Evolutionary conservation across 2,113 vertebrate species (phyloP).

Genomic region (Callopanchax toddi): DNA sequence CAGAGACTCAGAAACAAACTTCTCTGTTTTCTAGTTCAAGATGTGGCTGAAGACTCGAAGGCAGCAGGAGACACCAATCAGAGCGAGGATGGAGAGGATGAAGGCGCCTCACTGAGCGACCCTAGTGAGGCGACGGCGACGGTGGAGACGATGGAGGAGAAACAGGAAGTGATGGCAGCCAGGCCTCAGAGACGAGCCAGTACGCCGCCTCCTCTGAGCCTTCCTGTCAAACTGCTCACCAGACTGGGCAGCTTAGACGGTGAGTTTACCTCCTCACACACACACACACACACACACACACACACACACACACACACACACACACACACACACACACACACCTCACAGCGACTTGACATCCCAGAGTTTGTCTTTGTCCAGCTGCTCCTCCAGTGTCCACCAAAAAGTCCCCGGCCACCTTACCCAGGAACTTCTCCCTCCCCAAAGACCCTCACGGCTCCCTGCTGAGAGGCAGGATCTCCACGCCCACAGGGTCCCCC

Average conservation of each 20-base stretch:
- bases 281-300: too few relatives aligned
- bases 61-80: constrained; percentile 53
- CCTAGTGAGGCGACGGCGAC: constrained; percentile 32
- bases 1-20: constrained; percentile 49
- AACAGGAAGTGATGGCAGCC: constrained; percentile 44
- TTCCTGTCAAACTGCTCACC: constrained; percentile 75
- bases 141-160: constrained; percentile 40
- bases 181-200: constrained; percentile 62
- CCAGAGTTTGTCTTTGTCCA: constrained; percentile 24
- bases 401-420: constrained; percentile 83
- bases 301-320: too few relatives aligned
- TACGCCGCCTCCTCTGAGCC: constrained; percentile 70
- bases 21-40: constrained; percentile 60
- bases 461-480: constrained; percentile 82
- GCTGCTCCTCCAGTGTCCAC: constrained; percentile 73
- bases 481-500: constrained; percentile 91
- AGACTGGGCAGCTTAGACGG: constrained; percentile 80
- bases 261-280: constrained; percentile 52
- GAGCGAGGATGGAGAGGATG: constrained; percentile 62
- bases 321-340: too few relatives aligned
- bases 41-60: constrained; percentile 68
- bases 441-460: constrained; percentile 82
- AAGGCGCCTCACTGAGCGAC: constrained; percentile 40
- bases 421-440: constrained; percentile 83
- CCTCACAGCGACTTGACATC: too few relatives aligned